Evolutionary conservation across 2,113 vertebrate genomes (phyloP), one percentile per base, ranked within the genome.

Genomic region (Prochilodus magdalenae): DNA sequence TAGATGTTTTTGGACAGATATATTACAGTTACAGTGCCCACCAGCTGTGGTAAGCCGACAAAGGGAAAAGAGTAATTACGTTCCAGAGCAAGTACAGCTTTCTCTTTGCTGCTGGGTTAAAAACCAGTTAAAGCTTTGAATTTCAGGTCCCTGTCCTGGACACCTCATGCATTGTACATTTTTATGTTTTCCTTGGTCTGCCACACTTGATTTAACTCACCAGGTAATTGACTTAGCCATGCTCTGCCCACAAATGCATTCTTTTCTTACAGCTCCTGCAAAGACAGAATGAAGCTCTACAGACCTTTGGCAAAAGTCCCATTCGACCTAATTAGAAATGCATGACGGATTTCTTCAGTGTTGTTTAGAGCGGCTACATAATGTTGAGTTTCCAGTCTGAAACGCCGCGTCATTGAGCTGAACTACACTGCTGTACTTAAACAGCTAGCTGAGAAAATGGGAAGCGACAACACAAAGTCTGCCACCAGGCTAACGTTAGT

Each of bases 11-110:
- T 12, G 5, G 66, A 67, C 65, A 70, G 66, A 40, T 44, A 44
- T 70, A 44, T 70, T 44, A 70, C 66, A 70, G 20, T 70, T 70
- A 70, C 66, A 70, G 22, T 40, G n/a, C 66, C 40, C 12, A 24
- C 8, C 66, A 70, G 36, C 66, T 67, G 30, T 24, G 65, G 29
- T 20, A 36, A 33, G 20, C 30, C 44, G 66, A 67, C 65, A 67
- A 16, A 12, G 7, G 5, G 18, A 13, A 27, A 40, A 70, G 11
- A 70, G 65, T 70, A 40, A 70, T 44, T 70, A 40, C 13, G 11
- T 44, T 15, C n/a, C 66, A 70, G 10, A 40, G 66, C 20, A 70
- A 70, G 40, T n/a, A n/a, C 14, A 44, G 20, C 33, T 22, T 70
- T 70, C 66, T 24, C 22, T 18, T 36, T 30, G n/a, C 16, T 67